A percentile compares a stretch with the other conserved stretches of the same genome.
Conservation (phyloP, 2,113 vertebrate species). For the Charadrius vociferus region DNA sequence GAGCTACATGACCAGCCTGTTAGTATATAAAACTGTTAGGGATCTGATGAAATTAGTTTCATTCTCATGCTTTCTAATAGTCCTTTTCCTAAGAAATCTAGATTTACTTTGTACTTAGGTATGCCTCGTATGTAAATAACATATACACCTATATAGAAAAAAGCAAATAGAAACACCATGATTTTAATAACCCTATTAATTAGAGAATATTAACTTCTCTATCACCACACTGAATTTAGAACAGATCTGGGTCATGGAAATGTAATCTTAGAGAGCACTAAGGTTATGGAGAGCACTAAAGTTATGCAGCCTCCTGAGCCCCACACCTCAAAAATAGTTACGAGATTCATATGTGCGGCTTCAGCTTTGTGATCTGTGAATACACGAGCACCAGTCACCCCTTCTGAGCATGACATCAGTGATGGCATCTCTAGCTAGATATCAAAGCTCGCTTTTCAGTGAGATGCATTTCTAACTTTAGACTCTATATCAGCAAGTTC, state of each 20-base stretch:
- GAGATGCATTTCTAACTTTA: constrained; percentile 47
- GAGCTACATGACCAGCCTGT: not conserved
- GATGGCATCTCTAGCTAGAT: constrained; percentile 5
- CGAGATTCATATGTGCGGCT: not conserved
- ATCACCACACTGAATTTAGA: not conserved
- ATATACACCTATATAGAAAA: not conserved
- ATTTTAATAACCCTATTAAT: not conserved
- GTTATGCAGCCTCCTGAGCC: not conserved
- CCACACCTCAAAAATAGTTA: constrained; percentile 10
- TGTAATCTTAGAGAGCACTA: not conserved
- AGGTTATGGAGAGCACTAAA: not conserved
- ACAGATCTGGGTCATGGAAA: not conserved
- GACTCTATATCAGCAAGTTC: constrained; percentile 2
- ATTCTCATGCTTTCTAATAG: not conserved
- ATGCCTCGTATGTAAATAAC: not conserved
- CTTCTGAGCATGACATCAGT: not conserved
- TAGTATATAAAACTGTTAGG: not conserved
- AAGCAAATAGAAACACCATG: not conserved
- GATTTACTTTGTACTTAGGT: not conserved
- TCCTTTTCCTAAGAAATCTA: not conserved
- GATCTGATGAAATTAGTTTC: not conserved
- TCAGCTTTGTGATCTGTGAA: constrained; percentile 22
- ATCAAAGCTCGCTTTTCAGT: constrained; percentile 13
- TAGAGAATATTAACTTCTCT: not conserved
- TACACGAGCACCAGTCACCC: not conserved